Base-by-base conservation (phyloP, 2,797 vertebrate species). In the Gallinago solitaria region DNA sequence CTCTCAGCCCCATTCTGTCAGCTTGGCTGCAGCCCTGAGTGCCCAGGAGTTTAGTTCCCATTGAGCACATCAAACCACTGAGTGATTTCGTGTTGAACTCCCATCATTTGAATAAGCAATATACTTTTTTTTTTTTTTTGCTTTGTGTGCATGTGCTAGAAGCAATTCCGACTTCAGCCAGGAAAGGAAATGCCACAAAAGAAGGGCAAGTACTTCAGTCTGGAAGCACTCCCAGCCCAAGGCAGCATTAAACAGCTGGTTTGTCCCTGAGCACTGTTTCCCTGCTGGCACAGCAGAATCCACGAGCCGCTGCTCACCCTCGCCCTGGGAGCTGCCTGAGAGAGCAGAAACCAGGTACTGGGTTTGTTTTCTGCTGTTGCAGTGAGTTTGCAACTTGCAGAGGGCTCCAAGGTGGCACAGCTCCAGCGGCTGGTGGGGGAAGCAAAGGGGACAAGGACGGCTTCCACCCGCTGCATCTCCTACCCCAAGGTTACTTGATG, bases 221-320 rank as follows among this genome's bases (percentile, higher is more conserved):
- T 88, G 83, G 73, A 83, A 89, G 28, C 16, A 43, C 21, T 94
- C 65, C 79, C 79, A 81, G 80, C 28, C 43, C 2, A 12, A 71
- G 68, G 92, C 74, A 76, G 39, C 1, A 3, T 41, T 83, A 59
- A 32, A 30, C 56, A 41, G 47, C 45, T 37, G 59, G 37, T 37
- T 33, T 16, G 17, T 74, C 67, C 51, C 18, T 4, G 30, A 53
- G 74, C 47, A 35, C 37, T 1, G 3, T 1, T 5, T 60, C 30
- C 57, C 43, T 11, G 3, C 71, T 0, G 0, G 32, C 27, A 21
- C 50, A 35, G 30, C 11, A 5, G 50, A 15, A 24, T 16, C 16
- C 25, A 11, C 25, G 35, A 20, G 70, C 59, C 0, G 2, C 7
- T 1, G 9, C 33, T 33, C 0, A 0, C 27, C 47, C 47, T 79